Evolutionary conservation across 1,140 invertebrate genomes (phyloP), one percentile per base, ranked within the genome.

Genomic region (Tribolium madens): DNA sequence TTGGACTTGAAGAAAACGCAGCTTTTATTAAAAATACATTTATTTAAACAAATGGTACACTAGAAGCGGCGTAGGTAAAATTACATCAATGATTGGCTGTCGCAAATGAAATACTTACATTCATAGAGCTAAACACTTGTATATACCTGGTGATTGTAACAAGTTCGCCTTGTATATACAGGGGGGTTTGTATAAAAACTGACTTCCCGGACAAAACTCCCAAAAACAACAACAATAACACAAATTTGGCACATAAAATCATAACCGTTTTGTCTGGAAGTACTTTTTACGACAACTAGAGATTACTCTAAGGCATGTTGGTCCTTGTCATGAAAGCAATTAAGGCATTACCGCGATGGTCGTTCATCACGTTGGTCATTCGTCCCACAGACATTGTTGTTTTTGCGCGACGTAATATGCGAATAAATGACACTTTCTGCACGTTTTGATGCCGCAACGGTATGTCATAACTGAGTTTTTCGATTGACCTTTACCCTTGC

Each of bases 361-460:
- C 36, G 71, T 33, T 33, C 18, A 77, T 78, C 77, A 77, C 70
- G 70, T 79, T 73, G 76, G 83, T 93, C 91, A 94, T 92, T 94
- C 92, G 86, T 96, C 94, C 94, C 93, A 96, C 75, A 96, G 87
- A 87, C 97, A 98, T 80, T 92, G 90, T 80, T 94, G 92, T 85
- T 96, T 95, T 83, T 93, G 92, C 72, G 90, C 88, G 48, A 95
- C 94, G 84, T 92, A 93, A 87, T 95, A 97, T 70, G 92, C 91
- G 86, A 96, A 98, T 78, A 93, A 91, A 84, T 94, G 92, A 87
- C 95, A 97, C 85, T 95, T 93, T 83, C 92, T 92, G 86, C 97
- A 98, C 3, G 96, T 98, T 87, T 97, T 96, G 83, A 98, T 98
- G 68, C 97, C 97, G 87, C 97, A 98, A 10, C 96, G 89, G 86